Evolutionary conservation across 1,140 invertebrate genomes (phyloP).

Genomic region (Panulirus ornatus): DNA sequence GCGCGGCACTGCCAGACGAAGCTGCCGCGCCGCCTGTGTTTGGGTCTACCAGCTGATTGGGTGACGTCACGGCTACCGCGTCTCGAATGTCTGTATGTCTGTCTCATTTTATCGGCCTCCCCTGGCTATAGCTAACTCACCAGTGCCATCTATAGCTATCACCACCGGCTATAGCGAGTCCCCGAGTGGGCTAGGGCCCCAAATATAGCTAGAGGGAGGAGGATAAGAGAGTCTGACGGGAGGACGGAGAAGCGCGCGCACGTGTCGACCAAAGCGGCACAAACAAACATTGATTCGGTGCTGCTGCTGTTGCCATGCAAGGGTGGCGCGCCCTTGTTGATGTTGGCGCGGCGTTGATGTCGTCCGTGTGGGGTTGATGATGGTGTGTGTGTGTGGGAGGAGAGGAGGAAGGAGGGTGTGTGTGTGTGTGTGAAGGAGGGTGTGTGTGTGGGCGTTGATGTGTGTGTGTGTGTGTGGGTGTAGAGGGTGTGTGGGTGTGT

Average conservation of each 20-base stretch:
- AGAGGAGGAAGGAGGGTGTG: too few relatives aligned
- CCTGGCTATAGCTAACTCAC: too few relatives aligned
- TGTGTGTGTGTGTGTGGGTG: too few relatives aligned
- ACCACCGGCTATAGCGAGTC: too few relatives aligned
- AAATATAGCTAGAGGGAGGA: background rate
- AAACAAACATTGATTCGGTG: slow-evolving; percentile 54
- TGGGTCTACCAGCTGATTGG: slow-evolving; percentile 54
- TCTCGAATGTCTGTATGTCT: slow-evolving; percentile 17
- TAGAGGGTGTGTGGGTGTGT: too few relatives aligned
- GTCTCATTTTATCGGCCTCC: too few relatives aligned
- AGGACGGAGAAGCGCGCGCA: slow-evolving; percentile 50
- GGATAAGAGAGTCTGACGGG: background rate
- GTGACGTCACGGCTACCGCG: slow-evolving; percentile 47
- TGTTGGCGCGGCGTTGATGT: background rate
- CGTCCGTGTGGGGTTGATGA: background rate
- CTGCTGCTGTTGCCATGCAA: slow-evolving; percentile 44
- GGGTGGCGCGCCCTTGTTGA: slow-evolving; percentile 2
- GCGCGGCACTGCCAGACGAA: slow-evolving; percentile 35
- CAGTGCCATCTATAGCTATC: too few relatives aligned
- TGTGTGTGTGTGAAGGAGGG: too few relatives aligned
- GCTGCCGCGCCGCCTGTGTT: slow-evolving; percentile 36
- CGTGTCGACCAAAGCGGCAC: slow-evolving; percentile 23
- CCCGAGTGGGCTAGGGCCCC: too few relatives aligned
- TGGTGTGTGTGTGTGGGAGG: too few relatives aligned
- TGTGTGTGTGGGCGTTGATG: too few relatives aligned